Percentiles rank a stretch among this genome's conserved stretches.
phyloP scores from a whole-genome alignment of 2,113 vertebrate species.

The Ctenodactylus gundi region DNA sequence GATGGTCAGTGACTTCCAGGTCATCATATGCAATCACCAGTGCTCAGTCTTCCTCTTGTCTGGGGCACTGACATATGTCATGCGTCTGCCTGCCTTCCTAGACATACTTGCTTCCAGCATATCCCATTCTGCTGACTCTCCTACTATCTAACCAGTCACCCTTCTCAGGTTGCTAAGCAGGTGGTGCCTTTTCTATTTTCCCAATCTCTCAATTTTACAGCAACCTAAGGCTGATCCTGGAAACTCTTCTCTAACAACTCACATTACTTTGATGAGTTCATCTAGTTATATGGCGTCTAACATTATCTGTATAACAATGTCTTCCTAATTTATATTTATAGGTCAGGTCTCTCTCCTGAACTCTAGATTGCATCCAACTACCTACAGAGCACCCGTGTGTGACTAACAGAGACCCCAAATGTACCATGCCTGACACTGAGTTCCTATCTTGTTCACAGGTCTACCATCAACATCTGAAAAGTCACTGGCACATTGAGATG shows the following conservation, averaged over 20 bases:
- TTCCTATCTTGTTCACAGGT: neutral
- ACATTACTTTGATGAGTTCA: neutral
- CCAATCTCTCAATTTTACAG: neutral
- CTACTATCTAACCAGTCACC: neutral
- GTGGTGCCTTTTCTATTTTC: neutral
- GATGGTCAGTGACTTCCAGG: neutral
- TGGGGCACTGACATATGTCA: too few species aligned
- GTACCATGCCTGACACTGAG: neutral
- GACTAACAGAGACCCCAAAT: neutral
- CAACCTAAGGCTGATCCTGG: neutral
- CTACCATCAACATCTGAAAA: neutral
- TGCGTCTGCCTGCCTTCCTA: neutral
- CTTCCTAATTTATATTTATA: neutral
- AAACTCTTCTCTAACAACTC: neutral
- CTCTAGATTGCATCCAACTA: neutral
- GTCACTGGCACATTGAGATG: neutral
- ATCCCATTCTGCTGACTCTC: neutral
- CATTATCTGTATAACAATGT: neutral
- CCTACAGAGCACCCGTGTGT: neutral
- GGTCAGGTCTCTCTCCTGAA: neutral
- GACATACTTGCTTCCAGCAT: neutral
- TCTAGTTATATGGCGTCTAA: neutral
- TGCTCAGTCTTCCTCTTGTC: neutral
- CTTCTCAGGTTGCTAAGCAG: neutral
- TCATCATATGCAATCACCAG: neutral